Percentiles rank a stretch among this genome's conserved stretches.
Evolutionary conservation across 35 echinoderm and acorn worm genomes (phyloP).

Genomic region (Apostichopus californicus): DNA sequence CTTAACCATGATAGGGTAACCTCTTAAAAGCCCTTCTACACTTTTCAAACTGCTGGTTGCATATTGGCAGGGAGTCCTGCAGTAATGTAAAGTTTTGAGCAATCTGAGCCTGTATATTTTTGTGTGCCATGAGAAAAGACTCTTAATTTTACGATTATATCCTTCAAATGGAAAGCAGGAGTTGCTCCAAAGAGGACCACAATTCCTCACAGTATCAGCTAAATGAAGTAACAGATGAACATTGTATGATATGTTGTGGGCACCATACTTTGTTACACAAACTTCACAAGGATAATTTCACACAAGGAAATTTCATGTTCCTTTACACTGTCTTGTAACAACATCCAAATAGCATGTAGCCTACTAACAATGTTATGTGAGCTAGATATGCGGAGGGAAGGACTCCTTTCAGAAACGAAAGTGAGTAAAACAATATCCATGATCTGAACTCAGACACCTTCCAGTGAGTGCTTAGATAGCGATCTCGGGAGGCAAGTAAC

Average conservation of each 20-base stretch:
- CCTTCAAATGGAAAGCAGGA: constrained; percentile 47
- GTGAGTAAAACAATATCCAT: background rate
- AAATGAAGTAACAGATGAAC: constrained; percentile 17
- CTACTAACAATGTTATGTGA: background rate
- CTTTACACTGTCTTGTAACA: constrained; percentile 10
- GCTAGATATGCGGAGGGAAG: background rate
- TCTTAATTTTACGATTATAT: constrained; percentile 23
- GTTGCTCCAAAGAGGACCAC: constrained; percentile 24
- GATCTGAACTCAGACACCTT: constrained; percentile 25
- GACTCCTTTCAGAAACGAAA: background rate
- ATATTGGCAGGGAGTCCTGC: background rate
- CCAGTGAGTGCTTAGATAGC: constrained; percentile 14
- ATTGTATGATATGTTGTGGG: constrained; percentile 6
- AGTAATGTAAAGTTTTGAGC: constrained; percentile 12
- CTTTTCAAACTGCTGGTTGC: background rate
- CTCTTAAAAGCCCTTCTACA: background rate
- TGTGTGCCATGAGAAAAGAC: constrained; percentile 16
- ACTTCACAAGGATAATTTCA: constrained; percentile 22
- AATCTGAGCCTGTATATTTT: constrained; percentile 5
- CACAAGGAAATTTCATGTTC: background rate
- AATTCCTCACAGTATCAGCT: constrained; percentile 23
- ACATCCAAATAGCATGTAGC: background rate
- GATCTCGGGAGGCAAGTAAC: constrained; percentile 5
- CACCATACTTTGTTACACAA: constrained; percentile 40
- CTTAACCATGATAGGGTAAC: constrained; percentile 14